Evolutionary conservation across 2,797 vertebrate species (phyloP).

Genomic region (Tachyglossus aculeatus): DNA sequence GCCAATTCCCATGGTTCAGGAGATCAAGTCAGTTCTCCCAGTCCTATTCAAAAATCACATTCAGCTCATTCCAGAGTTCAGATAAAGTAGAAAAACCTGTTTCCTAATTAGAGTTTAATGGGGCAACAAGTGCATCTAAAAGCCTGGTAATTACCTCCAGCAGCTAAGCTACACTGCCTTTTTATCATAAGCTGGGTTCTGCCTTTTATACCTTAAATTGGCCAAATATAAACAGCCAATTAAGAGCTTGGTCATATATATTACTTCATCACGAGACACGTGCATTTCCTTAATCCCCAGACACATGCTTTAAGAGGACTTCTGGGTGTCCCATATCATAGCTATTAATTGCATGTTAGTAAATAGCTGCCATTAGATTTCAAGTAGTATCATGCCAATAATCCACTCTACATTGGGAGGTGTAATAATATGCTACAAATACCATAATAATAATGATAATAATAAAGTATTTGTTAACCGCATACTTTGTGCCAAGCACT

Average conservation of each 20-base stretch:
- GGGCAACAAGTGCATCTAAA: constrained; percentile 30
- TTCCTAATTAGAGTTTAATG: constrained; percentile 17
- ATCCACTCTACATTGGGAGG: too few species aligned
- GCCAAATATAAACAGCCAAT: background rate
- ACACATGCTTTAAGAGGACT: too few species aligned
- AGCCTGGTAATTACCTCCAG: background rate
- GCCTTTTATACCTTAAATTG: background rate
- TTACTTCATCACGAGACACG: background rate
- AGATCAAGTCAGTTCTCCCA: constrained; percentile 40
- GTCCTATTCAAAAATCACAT: constrained; percentile 6
- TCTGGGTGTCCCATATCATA: too few species aligned
- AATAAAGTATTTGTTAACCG: too few species aligned
- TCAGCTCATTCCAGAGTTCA: constrained; percentile 30
- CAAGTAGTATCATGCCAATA: too few species aligned
- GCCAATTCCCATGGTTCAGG: too few species aligned
- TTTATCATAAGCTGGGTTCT: background rate
- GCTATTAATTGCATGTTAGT: too few species aligned
- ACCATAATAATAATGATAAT: too few species aligned
- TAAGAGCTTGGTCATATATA: background rate
- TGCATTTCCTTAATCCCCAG: too few species aligned
- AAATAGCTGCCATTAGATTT: too few species aligned
- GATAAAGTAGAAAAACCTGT: constrained; percentile 53
- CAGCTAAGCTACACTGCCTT: background rate
- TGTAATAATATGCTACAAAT: too few species aligned
- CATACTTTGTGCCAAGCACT: too few species aligned